Conservation (phyloP, 2,113 vertebrate genomes). For the Aptenodytes forsteri region DNA sequence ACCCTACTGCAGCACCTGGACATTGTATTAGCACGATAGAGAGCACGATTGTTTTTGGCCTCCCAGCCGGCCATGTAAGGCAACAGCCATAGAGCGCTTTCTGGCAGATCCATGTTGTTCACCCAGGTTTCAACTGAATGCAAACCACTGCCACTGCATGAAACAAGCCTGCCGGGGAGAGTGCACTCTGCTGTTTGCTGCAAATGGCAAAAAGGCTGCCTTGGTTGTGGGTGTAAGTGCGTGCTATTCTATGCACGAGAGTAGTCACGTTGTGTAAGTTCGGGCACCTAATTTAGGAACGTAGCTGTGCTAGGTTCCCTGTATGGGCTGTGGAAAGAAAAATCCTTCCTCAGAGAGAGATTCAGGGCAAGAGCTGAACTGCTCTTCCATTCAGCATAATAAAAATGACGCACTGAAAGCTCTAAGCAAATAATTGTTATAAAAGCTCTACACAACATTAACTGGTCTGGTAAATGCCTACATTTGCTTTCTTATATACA, state of each 20-base stretch:
- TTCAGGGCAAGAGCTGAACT: background rate
- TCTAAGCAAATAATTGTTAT: background rate
- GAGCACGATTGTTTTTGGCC: background rate
- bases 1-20: background rate
- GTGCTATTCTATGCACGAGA: background rate
- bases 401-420: background rate
- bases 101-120: background rate
- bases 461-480: background rate
- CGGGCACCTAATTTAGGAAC: background rate
- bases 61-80: background rate
- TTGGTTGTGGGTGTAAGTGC: background rate
- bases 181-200: background rate
- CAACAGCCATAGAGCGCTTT: background rate
- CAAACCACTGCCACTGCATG: background rate
- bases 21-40: background rate
- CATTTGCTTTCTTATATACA: background rate
- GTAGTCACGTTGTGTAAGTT: accelerated
- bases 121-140: background rate
- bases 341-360: background rate
- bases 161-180: background rate
- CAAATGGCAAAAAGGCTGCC: background rate
- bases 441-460: background rate
- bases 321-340: background rate
- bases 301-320: background rate
- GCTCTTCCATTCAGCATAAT: background rate